Evolutionary conservation across 2,797 vertebrate species (phyloP).

Genomic region (Syngnathus rostellatus): DNA sequence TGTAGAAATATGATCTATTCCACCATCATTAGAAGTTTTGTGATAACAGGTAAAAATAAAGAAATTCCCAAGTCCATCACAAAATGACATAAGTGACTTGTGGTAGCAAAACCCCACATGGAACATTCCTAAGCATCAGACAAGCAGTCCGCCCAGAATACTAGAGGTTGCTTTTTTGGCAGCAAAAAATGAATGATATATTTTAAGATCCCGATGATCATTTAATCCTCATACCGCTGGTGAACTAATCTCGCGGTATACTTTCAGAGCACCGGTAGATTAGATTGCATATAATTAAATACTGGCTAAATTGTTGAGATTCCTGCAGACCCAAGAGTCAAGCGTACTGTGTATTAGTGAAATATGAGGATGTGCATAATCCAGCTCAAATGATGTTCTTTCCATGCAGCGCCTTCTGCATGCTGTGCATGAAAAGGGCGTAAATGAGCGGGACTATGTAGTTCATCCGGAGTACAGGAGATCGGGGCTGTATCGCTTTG

Average conservation of each 20-base stretch:
- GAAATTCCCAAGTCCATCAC: background rate
- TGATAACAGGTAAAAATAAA: background rate
- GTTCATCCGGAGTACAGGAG: slow-evolving; percentile 46
- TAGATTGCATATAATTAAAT: slow-evolving; percentile 56
- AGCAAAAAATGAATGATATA: slow-evolving; percentile 48
- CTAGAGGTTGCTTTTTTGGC: slow-evolving; percentile 53
- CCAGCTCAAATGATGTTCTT: slow-evolving; percentile 55
- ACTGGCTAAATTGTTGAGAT: slow-evolving; percentile 50
- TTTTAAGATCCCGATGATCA: slow-evolving; percentile 60
- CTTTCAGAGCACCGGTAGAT: slow-evolving; percentile 47
- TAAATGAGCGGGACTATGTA: slow-evolving; percentile 17
- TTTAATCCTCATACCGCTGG: slow-evolving; percentile 62
- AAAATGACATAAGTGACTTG: background rate
- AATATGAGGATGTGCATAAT: slow-evolving; percentile 51
- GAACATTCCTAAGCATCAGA: slow-evolving; percentile 3
- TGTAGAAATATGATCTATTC: background rate
- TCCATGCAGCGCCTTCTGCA: slow-evolving; percentile 28
- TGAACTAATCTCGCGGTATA: slow-evolving; percentile 59
- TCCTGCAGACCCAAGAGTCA: slow-evolving; percentile 38
- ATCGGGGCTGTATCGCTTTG: slow-evolving; percentile 19
- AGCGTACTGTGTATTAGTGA: slow-evolving; percentile 51
- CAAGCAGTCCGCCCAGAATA: slow-evolving; percentile 46
- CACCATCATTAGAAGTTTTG: background rate
- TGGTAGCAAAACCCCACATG: background rate
- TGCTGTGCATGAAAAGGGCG: slow-evolving; percentile 32